Base-by-base conservation (phyloP, 1,140 invertebrate species). In the Acromyrmex charruanus region DNA sequence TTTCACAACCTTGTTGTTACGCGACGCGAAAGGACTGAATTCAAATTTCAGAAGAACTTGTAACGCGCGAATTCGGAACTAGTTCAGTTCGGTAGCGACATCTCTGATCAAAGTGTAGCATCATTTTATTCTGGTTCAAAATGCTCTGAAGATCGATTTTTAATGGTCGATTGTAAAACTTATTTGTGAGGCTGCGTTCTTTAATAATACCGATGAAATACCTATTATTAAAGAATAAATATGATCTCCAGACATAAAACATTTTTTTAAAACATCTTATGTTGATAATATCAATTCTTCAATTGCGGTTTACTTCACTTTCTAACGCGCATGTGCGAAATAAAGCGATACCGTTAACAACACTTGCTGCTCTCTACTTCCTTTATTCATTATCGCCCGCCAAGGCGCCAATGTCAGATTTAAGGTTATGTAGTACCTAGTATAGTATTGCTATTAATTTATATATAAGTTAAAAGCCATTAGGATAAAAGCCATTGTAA, bases 401-500 rank as follows among this genome's bases (percentile, higher is more conserved):
- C 77, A 71, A 86, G 25, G 53, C 39, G 82, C 72, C 72, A 77
- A 77, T 21, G 35, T 16, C 0, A 21, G 21, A 69, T 35, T 5
- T 68, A 9, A 18, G 85, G 85, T 86, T 86, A 86, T 71, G 21
- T 44, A 21, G 25, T 63, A 79, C 10, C 49, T 44, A 14, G 14
- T 31, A 31, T 69, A 44, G 2, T 44, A 44, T 1, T 44, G 39
- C 39, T 44, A 3, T n/a, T 39, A 25, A 44, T 1, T 9, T 28
- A 14, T 85, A 39, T 53, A 2, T 31, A 0, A 6, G 2, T 61
- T 68, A n/a, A 65, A 65, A 18, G n/a, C 14, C 3, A 39, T 65
- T 85, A 14, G 6, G 9, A 58, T 21, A 21, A 21, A 21, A 21
- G 21, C 21, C 21, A 21, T 51, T 25, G n/a, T 51, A 55, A 49